phyloP scores from a whole-genome alignment of 2,797 vertebrate species.

The Tokudaia muenninki region DNA sequence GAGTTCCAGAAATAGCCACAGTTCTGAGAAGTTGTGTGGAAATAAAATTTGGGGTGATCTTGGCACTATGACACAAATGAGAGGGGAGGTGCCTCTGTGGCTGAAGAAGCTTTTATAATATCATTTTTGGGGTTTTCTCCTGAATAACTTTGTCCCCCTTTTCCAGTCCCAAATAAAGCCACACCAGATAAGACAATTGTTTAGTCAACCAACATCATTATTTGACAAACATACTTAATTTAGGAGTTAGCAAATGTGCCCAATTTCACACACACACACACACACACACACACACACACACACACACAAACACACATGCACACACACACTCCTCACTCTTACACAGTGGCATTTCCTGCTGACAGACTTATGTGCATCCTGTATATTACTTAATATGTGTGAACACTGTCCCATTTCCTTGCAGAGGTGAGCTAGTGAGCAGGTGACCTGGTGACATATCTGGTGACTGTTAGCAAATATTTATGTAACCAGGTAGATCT shows the following conservation, averaged over 20 bases:
- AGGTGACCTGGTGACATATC: neutral
- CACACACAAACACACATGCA: too few species aligned
- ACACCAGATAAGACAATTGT: neutral
- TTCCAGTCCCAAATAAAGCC: neutral
- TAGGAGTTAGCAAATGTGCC: neutral
- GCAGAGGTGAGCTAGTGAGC: neutral
- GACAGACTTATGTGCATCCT: neutral
- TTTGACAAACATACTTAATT: neutral
- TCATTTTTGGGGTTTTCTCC: neutral
- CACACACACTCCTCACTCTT: neutral
- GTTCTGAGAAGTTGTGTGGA: conserved; percentile 45
- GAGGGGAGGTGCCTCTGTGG: neutral
- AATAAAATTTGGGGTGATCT: conserved; percentile 53
- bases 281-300: neutral
- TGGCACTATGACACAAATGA: neutral
- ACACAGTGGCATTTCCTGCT: neutral
- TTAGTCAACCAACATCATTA: neutral
- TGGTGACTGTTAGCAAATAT: neutral
- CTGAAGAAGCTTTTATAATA: neutral
- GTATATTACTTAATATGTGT: neutral
- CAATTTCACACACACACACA: too few species aligned
- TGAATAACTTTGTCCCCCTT: neutral
- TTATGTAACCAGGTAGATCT: too few species aligned
- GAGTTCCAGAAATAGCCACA: conserved; percentile 59
- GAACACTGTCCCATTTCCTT: neutral